Percentiles rank a stretch among this genome's conserved stretches.
These are phyloP conservation scores for Spilogale gracilis DNA, from an alignment of 2,113 vertebrate genomes.

Conservation along the genomic window DNA sequence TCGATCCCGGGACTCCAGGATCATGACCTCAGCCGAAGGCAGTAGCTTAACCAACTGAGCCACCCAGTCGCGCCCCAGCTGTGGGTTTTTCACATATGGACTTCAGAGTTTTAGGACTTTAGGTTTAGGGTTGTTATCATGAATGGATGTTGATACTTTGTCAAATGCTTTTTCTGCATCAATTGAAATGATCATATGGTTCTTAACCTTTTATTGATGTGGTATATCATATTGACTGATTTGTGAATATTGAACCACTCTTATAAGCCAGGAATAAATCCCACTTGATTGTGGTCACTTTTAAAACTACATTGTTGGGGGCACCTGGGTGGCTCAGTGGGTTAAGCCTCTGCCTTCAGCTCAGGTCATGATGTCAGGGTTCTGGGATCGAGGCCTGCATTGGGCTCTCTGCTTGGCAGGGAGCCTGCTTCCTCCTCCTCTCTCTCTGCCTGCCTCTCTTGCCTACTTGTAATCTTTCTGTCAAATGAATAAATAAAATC, in stretches of 20 bases:
- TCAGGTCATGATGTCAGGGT: too few relatives aligned
- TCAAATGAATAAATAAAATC: too few relatives aligned
- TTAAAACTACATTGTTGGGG: neutral
- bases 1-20: too few relatives aligned
- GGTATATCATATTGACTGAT: neutral
- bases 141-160: neutral
- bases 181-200: neutral
- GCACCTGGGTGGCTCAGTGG: too few relatives aligned
- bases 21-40: too few relatives aligned
- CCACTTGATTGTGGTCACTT: neutral
- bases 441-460: too few relatives aligned
- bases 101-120: neutral
- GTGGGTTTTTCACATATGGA: neutral
- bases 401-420: too few relatives aligned
- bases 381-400: too few relatives aligned
- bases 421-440: too few relatives aligned
- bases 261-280: neutral
- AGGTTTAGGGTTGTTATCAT: neutral
- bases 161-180: neutral
- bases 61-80: neutral
- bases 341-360: too few relatives aligned
- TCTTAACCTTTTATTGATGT: neutral
- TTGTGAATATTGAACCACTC: neutral
- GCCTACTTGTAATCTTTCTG: too few relatives aligned
- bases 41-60: too few relatives aligned